phyloP scores from a whole-genome alignment of 2,113 vertebrate species.

The Passer domesticus region DNA sequence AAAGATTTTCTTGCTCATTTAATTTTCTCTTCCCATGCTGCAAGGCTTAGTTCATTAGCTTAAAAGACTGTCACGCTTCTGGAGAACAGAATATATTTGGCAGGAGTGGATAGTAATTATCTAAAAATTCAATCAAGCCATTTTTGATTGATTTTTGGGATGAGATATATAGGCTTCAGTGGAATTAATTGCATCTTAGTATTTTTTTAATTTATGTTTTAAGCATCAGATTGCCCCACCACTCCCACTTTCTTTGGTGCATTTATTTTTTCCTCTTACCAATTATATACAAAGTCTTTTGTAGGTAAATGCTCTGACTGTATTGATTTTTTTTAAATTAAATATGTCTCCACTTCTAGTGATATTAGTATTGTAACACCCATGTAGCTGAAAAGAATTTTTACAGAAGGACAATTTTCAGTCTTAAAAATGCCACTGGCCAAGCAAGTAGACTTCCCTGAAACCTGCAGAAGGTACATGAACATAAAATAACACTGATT shows the following conservation, averaged over 20 bases:
- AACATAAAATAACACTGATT: not conserved
- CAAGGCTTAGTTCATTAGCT: slow-evolving; percentile 10
- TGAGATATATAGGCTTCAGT: not conserved
- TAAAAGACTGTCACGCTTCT: not conserved
- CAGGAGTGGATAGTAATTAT: not conserved
- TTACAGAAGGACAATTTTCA: not conserved
- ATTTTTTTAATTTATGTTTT: slow-evolving; percentile 8
- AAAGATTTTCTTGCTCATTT: not conserved
- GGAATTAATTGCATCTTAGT: not conserved
- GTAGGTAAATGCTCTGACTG: not conserved
- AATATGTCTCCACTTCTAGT: not conserved
- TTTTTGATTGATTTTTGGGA: slow-evolving; percentile 17
- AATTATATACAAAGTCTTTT: not conserved
- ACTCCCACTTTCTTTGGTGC: not conserved
- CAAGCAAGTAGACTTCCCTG: not conserved
- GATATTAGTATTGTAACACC: not conserved
- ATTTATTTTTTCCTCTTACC: not conserved
- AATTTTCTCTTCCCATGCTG: not conserved
- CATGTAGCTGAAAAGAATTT: not conserved
- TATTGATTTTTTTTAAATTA: not conserved
- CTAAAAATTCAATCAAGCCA: slow-evolving; percentile 13
- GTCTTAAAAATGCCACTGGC: not conserved
- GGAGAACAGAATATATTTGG: not conserved
- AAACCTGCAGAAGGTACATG: not conserved
- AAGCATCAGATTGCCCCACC: not conserved